Base-by-base conservation (phyloP, 2,797 vertebrate species). In the Spinus pinus region DNA sequence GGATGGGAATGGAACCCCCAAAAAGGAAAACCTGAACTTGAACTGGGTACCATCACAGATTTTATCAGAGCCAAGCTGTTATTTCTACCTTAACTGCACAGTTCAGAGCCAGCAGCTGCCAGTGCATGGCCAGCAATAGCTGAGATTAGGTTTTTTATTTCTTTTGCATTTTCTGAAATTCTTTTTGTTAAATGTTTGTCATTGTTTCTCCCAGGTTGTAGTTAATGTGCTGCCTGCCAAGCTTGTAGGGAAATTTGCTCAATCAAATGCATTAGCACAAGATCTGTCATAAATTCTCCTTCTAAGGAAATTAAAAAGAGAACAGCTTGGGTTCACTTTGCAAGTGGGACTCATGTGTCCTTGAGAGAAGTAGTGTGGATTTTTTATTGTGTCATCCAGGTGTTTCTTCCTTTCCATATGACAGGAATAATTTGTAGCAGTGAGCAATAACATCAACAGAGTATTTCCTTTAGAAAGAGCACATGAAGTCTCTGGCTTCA, bases 1-100 rank as follows among this genome's bases (percentile, higher is more conserved):
- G 7, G 16, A 6, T 12, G 4, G 14, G 4, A 70, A 37, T 46
- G 19, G 35, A 77, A 1, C 2, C 5, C 11, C 11, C 6, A 7
- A 6, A 11, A 37, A 24, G 14, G 20, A 50, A 67, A 69, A 24
- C 13, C 16, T 47, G 44, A 85, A 18, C 31, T 66, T 61, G 17
- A 37, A 4, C 18, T 20, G 21, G 12, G 41, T 35, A 15, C 19
- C 19, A 46, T 49, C 21, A 30, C 28, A 72, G 33, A 49, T 31
- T 72, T 60, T 79, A 14, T 57, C 20, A 31, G 62, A 62, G 25
- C 39, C 18, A 21, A 8, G 21, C 24, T 74, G 12, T 35, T 65
- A 9, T 4, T 11, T 18, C 22, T 89, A 62, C 62, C 12, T 5
- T 67, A 64, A 25, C 53, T 35, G 0, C 4, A 12, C 46, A 31